These are phyloP conservation scores for Ceyx melanurus DNA, from an alignment of 2,113 vertebrate genomes.

Conservation along the genomic window DNA sequence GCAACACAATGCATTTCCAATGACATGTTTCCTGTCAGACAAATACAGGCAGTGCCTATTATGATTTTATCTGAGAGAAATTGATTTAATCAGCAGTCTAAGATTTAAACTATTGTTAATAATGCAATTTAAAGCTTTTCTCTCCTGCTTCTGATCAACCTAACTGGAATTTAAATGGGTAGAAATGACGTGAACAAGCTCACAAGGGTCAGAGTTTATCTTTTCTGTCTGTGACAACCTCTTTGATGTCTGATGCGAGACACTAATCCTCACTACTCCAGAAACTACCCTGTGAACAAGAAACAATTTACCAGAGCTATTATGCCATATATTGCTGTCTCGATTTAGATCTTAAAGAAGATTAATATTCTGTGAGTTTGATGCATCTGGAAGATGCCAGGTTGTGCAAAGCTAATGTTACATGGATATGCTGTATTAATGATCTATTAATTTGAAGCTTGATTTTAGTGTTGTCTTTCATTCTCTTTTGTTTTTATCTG, in stretches of 20 bases:
- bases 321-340: not conserved
- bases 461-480: not conserved
- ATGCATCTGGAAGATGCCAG: not conserved
- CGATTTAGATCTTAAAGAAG: constrained; percentile 10
- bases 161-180: constrained; percentile 65
- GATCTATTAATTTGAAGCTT: not conserved
- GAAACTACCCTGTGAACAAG: constrained; percentile 18
- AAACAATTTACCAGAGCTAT: constrained; percentile 24
- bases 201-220: constrained; percentile 48
- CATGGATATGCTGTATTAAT: not conserved
- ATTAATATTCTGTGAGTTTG: not conserved
- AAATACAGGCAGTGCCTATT: constrained; percentile 47
- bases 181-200: constrained; percentile 36
- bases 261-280: not conserved
- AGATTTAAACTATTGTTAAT: constrained; percentile 52
- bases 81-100: constrained; percentile 62
- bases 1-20: constrained; percentile 59
- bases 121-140: constrained; percentile 61
- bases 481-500: not conserved
- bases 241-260: constrained; percentile 18
- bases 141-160: constrained; percentile 18
- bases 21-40: constrained; percentile 58
- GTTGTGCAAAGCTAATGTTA: not conserved
- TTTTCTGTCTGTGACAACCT: not conserved
- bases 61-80: constrained; percentile 54